A percentile compares a stretch with the other conserved stretches of the same genome.
Conservation (phyloP, 2,113 vertebrate species). For the Meriones unguiculatus region DNA sequence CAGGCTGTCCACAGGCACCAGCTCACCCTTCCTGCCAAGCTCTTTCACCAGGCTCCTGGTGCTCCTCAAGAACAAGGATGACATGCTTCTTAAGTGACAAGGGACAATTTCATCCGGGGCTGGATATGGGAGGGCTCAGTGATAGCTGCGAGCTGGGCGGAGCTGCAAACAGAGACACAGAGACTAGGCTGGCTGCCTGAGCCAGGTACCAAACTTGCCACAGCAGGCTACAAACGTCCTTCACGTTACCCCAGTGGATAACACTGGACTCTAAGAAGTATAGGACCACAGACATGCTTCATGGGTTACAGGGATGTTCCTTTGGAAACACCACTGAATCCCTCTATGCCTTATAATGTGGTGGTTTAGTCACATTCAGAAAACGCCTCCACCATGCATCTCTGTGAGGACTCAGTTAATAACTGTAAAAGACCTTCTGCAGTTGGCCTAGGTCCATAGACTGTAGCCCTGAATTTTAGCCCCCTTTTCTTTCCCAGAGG, state of each 20-base stretch:
- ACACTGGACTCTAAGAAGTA: not conserved
- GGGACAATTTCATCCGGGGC: not conserved
- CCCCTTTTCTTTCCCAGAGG: not conserved
- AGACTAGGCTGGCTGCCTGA: no score
- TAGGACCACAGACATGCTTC: not conserved
- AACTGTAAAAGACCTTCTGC: not conserved
- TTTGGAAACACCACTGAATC: not conserved
- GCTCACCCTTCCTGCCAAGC: conserved; percentile 21
- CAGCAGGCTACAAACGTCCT: not conserved
- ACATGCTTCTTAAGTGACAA: not conserved
- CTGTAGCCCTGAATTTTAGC: not conserved
- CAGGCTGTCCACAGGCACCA: conserved; percentile 9
- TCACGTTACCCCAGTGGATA: no score
- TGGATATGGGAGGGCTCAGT: no score
- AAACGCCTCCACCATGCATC: no score
- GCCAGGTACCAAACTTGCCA: no score
- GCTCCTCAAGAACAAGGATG: not conserved
- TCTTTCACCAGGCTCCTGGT: not conserved
- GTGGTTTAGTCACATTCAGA: not conserved
- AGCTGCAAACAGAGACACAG: not conserved
- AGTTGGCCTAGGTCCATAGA: not conserved
- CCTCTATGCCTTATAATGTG: not conserved
- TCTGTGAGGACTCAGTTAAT: not conserved
- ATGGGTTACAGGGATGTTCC: not conserved
- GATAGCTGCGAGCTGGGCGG: not conserved